Conservation (phyloP, 2,797 vertebrate genomes). For the Calcarius lapponicus region DNA sequence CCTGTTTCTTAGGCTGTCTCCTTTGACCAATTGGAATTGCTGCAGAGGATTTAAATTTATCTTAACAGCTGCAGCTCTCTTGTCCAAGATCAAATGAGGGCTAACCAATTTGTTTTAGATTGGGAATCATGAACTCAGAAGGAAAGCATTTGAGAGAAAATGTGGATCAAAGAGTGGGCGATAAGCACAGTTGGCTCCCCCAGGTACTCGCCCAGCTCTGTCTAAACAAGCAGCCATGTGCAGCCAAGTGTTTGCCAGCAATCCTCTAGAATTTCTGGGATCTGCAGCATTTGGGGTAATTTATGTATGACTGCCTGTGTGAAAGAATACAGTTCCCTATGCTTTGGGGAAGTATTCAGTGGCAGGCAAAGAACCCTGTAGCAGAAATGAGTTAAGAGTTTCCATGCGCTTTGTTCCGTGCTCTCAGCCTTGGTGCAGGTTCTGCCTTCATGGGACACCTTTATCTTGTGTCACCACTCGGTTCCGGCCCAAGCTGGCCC, state of each 20-base stretch:
- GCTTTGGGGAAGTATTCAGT: not conserved
- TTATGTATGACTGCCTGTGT: not conserved
- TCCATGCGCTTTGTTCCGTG: not conserved
- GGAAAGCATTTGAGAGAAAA: not conserved
- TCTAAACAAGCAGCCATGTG: not conserved
- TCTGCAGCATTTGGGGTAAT: not conserved
- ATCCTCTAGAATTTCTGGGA: not conserved
- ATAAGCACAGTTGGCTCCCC: not conserved
- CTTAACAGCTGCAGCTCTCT: not conserved
- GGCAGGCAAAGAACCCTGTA: not conserved
- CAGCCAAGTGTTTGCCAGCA: not conserved
- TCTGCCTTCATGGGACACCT: not conserved
- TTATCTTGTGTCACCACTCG: conserved; percentile 17
- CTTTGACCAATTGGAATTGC: not conserved
- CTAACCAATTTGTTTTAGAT: not conserved
- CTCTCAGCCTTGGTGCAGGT: not conserved
- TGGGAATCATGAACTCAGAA: not conserved
- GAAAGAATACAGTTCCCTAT: not conserved
- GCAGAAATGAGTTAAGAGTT: conserved; percentile 24
- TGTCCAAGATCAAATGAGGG: not conserved
- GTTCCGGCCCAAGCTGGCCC: conserved; percentile 17
- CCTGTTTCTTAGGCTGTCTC: not conserved
- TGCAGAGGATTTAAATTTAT: not conserved
- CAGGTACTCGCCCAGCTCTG: not conserved
- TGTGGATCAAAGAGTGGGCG: rapidly evolving